Percentiles rank a stretch among this genome's conserved stretches.
phyloP scores from a whole-genome alignment of 2,888 invertebrate genomes.

The Oscheius sp. region DNA sequence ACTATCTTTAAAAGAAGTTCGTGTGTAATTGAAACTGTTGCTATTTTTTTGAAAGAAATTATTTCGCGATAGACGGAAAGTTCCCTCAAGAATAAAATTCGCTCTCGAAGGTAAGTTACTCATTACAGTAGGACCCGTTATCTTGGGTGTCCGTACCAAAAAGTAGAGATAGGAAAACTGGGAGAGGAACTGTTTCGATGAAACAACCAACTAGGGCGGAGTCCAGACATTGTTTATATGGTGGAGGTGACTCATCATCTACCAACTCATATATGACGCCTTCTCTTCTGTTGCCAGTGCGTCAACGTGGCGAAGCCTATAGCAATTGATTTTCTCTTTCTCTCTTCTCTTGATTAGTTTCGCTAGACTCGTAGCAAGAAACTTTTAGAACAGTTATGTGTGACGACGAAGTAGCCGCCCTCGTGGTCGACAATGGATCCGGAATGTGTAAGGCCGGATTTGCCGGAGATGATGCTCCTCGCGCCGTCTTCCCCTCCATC shows the following conservation, averaged over 20 bases:
- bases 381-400: conserved; percentile 43
- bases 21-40: too few relatives aligned
- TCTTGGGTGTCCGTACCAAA: neutral
- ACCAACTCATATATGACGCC: neutral
- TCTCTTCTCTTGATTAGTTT: neutral
- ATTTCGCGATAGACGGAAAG: too few relatives aligned
- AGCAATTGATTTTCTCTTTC: conserved; percentile 6
- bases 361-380: too few relatives aligned
- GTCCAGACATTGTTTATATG: too few relatives aligned
- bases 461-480: conserved; percentile 83
- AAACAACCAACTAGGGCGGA: neutral
- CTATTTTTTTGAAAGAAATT: too few relatives aligned
- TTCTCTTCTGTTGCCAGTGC: neutral
- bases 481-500: conserved; percentile 87
- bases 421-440: conserved; percentile 66
- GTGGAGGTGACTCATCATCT: too few relatives aligned
- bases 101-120: too few relatives aligned
- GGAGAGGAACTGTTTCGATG: neutral
- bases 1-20: too few relatives aligned
- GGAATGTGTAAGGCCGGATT: conserved; percentile 83
- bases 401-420: conserved; percentile 88
- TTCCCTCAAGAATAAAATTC: too few relatives aligned
- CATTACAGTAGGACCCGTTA: too few relatives aligned
- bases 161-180: neutral
- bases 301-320: neutral